A percentile compares a stretch with the other conserved stretches of the same genome.
These are phyloP conservation scores for Cavia porcellus DNA, from an alignment of 2,113 vertebrate species.

Conservation along the genomic window DNA sequence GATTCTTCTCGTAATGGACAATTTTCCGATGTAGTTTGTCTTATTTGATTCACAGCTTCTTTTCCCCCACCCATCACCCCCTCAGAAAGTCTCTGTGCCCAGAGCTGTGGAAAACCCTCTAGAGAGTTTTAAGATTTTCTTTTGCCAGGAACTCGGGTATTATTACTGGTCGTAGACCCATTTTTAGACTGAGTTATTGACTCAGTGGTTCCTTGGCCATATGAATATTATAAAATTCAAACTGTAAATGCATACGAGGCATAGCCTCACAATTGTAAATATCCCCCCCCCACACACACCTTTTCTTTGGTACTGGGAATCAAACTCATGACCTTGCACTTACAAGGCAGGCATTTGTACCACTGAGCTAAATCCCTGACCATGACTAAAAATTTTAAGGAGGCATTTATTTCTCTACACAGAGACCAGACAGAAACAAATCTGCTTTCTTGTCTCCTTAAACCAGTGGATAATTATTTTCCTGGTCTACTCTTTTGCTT, in stretches of 20 bases:
- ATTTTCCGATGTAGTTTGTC: neutral
- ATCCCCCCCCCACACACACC: too few species aligned
- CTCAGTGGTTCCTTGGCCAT: neutral
- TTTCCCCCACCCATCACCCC: neutral
- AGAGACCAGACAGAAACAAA: conserved; percentile 46
- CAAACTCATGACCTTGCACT: too few species aligned
- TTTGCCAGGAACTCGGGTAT: neutral
- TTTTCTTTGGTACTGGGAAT: too few species aligned
- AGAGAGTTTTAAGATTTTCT: conserved; percentile 13
- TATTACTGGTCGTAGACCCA: neutral
- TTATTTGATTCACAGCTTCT: neutral
- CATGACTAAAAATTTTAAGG: neutral
- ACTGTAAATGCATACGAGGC: neutral
- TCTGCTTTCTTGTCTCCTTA: neutral
- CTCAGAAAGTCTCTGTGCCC: neutral
- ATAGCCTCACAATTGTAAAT: neutral
- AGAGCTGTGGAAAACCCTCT: neutral
- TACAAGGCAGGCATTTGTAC: too few species aligned
- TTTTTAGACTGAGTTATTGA: conserved; percentile 34
- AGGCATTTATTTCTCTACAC: neutral
- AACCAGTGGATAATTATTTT: conserved; percentile 4
- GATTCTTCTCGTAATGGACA: neutral
- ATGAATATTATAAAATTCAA: neutral
- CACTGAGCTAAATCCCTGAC: too few species aligned
- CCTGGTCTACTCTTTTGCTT: neutral